Percentiles rank a stretch among this genome's conserved stretches.
Conservation (phyloP, 2,888 invertebrate species). For the Polymixis lichenea region DNA sequence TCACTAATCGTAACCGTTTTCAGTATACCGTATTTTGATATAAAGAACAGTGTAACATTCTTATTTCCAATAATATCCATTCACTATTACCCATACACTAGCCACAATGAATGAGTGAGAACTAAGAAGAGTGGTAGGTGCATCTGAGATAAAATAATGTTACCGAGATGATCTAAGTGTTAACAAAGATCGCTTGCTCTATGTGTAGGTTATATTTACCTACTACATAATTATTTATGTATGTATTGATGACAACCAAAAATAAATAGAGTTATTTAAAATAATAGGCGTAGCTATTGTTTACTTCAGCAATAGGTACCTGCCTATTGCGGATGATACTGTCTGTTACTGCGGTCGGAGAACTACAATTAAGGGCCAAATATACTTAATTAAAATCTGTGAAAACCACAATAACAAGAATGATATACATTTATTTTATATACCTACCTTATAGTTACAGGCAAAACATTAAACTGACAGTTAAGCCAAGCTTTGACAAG, state of each 20-base stretch:
- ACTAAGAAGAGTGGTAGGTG: not conserved
- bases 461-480: not conserved
- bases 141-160: constrained; percentile 7
- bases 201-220: not conserved
- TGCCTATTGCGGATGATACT: not conserved
- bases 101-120: constrained; percentile 10
- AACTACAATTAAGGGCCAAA: constrained; percentile 16
- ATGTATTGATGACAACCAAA: not conserved
- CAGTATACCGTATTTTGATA: not conserved
- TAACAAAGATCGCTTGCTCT: not conserved
- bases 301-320: constrained; percentile 14
- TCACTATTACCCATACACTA: not conserved
- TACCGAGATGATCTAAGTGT: not conserved
- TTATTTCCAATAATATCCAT: not conserved
- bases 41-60: not conserved
- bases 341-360: constrained; percentile 21
- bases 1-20: not conserved
- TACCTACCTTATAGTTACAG: not conserved
- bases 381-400: constrained; percentile 16
- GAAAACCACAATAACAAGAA: constrained; percentile 27
- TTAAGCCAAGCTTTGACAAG: not conserved
- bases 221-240: not conserved
- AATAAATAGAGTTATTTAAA: not conserved
- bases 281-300: not conserved
- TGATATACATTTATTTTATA: not conserved